These are phyloP conservation scores for Catocala fraxini DNA, from an alignment of 2,888 invertebrate genomes.

Conservation along the genomic window DNA sequence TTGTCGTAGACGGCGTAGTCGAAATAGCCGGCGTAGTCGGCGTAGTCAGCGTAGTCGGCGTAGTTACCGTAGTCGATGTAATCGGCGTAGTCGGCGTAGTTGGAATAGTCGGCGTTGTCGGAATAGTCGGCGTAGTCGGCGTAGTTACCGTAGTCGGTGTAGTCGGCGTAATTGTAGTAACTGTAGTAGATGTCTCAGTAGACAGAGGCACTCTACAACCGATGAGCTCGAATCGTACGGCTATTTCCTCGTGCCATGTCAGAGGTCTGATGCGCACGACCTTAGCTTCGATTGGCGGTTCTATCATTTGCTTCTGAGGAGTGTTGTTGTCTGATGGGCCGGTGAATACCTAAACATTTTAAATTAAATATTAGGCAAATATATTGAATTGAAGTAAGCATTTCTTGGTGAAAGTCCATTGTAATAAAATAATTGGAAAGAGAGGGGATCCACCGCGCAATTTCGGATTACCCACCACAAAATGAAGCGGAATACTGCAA, in stretches of 20 bases:
- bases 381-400: too few species aligned
- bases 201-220: conserved; percentile 87
- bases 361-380: too few species aligned
- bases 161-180: conserved; percentile 1
- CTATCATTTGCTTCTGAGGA: conserved; percentile 89
- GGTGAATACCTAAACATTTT: conserved; percentile 87
- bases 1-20: conserved; percentile 20
- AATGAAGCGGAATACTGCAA: too few species aligned
- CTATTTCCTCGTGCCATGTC: conserved; percentile 90
- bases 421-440: too few species aligned
- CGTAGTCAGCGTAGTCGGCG: neutral
- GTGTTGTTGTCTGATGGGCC: conserved; percentile 90
- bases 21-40: neutral
- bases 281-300: conserved; percentile 91
- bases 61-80: neutral
- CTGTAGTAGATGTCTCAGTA: neutral
- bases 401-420: too few species aligned
- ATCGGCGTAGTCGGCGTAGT: neutral
- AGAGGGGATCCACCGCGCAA: too few species aligned
- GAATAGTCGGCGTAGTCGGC: neutral
- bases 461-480: too few species aligned
- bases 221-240: conserved; percentile 91
- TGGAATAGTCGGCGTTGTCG: neutral
- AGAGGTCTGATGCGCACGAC: conserved; percentile 91
- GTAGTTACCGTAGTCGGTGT: neutral